Conservation (phyloP, 2,113 vertebrate species). For the Seriola rivoliana region DNA sequence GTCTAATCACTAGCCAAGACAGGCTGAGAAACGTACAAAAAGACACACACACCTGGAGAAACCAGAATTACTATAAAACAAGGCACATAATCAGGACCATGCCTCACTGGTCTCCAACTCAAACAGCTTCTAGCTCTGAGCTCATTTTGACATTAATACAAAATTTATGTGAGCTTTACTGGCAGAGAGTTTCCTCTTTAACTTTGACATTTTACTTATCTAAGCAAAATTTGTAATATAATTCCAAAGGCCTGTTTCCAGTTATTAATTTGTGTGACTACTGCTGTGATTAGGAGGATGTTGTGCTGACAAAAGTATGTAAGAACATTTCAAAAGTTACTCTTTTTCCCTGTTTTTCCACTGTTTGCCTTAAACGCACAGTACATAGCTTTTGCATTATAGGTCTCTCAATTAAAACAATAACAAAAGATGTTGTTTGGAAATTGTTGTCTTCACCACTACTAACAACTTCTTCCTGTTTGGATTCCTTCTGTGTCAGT, state of each 20-base stretch:
- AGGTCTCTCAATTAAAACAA: too few species aligned
- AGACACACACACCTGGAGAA: slow-evolving; percentile 26
- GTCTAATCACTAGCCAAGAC: slow-evolving; percentile 54
- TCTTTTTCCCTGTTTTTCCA: background rate
- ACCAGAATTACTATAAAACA: slow-evolving; percentile 21
- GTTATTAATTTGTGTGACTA: background rate
- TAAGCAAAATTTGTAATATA: background rate
- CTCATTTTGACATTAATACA: slow-evolving; percentile 33
- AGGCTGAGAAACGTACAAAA: slow-evolving; percentile 25
- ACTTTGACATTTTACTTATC: slow-evolving; percentile 16
- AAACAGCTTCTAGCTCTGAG: background rate
- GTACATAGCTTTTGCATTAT: too few species aligned
- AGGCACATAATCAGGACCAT: slow-evolving; percentile 11
- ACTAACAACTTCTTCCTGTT: too few species aligned
- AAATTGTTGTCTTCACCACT: too few species aligned
- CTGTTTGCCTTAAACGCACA: background rate
- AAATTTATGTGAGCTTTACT: slow-evolving; percentile 8
- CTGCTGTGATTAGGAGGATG: background rate
- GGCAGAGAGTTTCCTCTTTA: background rate
- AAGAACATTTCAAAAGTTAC: background rate
- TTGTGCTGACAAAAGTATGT: background rate
- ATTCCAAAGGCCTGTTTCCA: background rate
- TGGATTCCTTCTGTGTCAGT: too few species aligned
- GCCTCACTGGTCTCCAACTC: slow-evolving; percentile 30
- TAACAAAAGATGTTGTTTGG: too few species aligned